A percentile compares a stretch with the other conserved stretches of the same genome.
Conservation (phyloP, 2,113 vertebrate genomes). For the Pelmatolapia mariae region DNA sequence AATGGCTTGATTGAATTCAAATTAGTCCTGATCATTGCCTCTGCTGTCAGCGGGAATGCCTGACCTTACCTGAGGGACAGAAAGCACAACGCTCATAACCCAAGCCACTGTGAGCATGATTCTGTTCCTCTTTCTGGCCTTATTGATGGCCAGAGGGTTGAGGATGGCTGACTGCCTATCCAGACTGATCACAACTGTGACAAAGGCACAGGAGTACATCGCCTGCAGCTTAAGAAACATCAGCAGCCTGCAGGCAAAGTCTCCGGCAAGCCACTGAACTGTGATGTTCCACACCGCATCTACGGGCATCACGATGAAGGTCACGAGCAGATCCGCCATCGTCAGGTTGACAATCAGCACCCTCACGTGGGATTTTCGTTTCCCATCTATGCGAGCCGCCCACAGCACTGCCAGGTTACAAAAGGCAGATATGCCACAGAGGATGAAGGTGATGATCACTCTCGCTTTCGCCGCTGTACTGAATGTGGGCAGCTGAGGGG, state of each 20-base stretch:
- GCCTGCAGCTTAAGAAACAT: constrained; percentile 85
- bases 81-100: constrained; percentile 69
- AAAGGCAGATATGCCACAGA: constrained; percentile 50
- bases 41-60: neutral
- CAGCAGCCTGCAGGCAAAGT: constrained; percentile 74
- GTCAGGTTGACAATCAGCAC: constrained; percentile 77
- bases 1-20: neutral
- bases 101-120: constrained; percentile 76
- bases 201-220: constrained; percentile 78
- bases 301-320: constrained; percentile 78
- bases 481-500: constrained; percentile 53
- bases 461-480: constrained; percentile 58
- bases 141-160: constrained; percentile 73
- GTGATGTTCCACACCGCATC: constrained; percentile 79
- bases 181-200: constrained; percentile 84
- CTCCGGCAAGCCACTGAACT: constrained; percentile 80
- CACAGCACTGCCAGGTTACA: constrained; percentile 62
- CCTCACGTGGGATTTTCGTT: constrained; percentile 71
- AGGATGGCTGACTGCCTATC: constrained; percentile 77
- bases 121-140: constrained; percentile 70
- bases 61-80: constrained; percentile 76
- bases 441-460: constrained; percentile 58
- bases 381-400: constrained; percentile 37
- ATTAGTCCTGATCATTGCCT: neutral
- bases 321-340: constrained; percentile 75